Evolutionary conservation across 1,140 invertebrate species (phyloP), one percentile per base, ranked within the genome.

Genomic region (Parapsyche elsis): DNA sequence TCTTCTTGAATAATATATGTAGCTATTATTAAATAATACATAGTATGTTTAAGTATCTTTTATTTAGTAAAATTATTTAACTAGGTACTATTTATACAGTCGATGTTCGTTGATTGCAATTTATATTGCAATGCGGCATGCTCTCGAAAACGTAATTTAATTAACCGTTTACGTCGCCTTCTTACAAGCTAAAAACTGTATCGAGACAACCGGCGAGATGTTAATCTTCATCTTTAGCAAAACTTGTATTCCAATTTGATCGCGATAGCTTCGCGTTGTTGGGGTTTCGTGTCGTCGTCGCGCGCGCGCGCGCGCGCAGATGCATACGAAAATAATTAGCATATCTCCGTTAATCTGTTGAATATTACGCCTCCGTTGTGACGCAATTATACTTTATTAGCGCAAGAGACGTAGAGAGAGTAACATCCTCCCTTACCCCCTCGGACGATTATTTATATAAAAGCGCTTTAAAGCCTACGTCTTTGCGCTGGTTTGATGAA

Each of bases 331-430:
- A 44, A 71, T 44, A 71, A 71, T 71, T 71, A 71, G 70, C 70
- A 71, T 71, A 71, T 71, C 70, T 10, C 12, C 70, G 38, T n/a
- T 19, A 16, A 71, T 71, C 70, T 71, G 70, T 71, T 71, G 24
- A 71, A 38, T 71, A 71, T 71, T 71, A 71, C 70, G 70, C 70
- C 70, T 71, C 26, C 24, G 24, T 45, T 53, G 49, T 53, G 49
- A 53, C 49, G 49, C 49, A 53, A 53, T 53, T 53, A 53, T 53
- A 53, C 49, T 53, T 53, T 53, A 12, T 53, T 53, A 16, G 49
- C 49, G 16, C n/a, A n/a, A 53, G 61, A 67, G 10, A 67, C 2
- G 1, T 1, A 38, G 30, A 38, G 30, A 7, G 30, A 38, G 30
- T 38, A 38, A 38, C 30, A 38, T 38, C 30, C 30, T 7, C 30